Base-by-base conservation (phyloP, 2,888 invertebrate genomes). In the Lomographa bimaculata region DNA sequence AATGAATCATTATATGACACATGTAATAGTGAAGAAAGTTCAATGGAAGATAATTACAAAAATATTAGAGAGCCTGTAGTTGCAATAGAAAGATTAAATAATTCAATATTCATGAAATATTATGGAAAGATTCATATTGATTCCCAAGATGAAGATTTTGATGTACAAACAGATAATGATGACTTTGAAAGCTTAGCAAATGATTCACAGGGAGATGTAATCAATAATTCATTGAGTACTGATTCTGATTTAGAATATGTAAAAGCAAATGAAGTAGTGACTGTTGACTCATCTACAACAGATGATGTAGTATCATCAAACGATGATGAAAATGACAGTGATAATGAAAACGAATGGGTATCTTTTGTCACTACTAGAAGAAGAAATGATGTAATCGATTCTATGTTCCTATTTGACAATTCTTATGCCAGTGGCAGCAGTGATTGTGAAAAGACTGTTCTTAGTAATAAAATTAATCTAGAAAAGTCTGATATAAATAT, bases 291-390 rank as follows among this genome's bases (percentile, higher is more conserved):
- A 20, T 53, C 54, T 18, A 49, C 48, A 25, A 40, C 45, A 34
- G 50, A 44, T 40, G 50, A 60, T 33, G 29, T 47, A 16, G 6
- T 38, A 11, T 43, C 40, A 11, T 54, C 42, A 19, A 60, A 52
- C 40, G 49, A 14, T 16, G 10, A 50, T 20, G 56, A 57, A 33
- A 54, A 56, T 25, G 29, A 10, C 17, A 44, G 12, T 8, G 24
- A n/a, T 14, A 20, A 35, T 36, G 42, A 40, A 3, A 48, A 38
- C 5, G 40, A 43, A 3, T 24, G 54, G 69, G 57, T 47, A 45
- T 76, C 3, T 62, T 89, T 83, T 71, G 83, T 89, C 1, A 87
- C 83, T 29, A 86, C 79, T 17, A 77, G 87, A 65, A 73, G 73
- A 60, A 65, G 72, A 43, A 78, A 79, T 64, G 67, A 72, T 49